These are phyloP conservation scores for Neolamprologus sp. DNA, from an alignment of 2,113 vertebrate genomes.

Conservation along the genomic window DNA sequence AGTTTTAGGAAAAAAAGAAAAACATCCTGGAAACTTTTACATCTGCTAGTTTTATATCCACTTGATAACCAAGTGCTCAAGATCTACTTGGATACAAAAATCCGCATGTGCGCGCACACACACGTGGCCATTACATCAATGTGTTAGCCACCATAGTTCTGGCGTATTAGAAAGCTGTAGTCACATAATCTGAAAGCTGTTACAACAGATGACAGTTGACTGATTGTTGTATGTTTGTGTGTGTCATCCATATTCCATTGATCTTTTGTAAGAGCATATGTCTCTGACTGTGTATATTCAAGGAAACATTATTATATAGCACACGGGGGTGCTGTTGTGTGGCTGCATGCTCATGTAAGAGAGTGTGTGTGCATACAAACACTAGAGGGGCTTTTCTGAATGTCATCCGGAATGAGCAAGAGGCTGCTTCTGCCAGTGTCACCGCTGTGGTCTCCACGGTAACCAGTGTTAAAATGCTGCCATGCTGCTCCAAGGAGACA, in stretches of 20 bases:
- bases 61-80: not conserved
- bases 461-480: constrained; percentile 19
- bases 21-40: not conserved
- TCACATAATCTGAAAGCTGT: not conserved
- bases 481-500: not conserved
- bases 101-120: not conserved
- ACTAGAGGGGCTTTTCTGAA: constrained; percentile 18
- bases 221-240: not conserved
- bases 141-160: not conserved
- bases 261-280: not conserved
- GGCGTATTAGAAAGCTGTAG: not conserved
- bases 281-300: not conserved
- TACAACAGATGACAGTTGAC: not conserved
- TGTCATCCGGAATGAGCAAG: constrained; percentile 20
- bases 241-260: not conserved
- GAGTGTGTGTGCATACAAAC: not conserved
- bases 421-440: not conserved
- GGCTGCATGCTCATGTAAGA: not conserved
- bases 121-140: not conserved
- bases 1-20: not conserved
- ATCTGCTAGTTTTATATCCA: not conserved
- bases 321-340: not conserved
- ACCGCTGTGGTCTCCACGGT: constrained; percentile 29
- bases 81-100: not conserved
- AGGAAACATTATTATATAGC: not conserved